These are phyloP conservation scores for Halcyon malimbica DNA, from an alignment of 2,113 vertebrate genomes.

Conservation along the genomic window DNA sequence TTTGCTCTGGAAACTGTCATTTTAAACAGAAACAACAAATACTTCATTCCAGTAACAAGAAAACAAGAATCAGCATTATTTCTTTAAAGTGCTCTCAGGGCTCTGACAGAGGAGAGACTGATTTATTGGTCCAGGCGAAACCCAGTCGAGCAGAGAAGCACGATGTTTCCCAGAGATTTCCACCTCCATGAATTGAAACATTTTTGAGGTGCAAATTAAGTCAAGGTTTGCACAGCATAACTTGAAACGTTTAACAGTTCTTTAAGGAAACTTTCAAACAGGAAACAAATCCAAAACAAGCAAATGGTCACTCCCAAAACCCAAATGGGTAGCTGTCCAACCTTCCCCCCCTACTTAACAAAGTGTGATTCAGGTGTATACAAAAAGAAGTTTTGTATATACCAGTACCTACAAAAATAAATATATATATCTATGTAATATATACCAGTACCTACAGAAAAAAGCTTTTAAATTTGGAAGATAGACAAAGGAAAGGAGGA, in stretches of 20 bases:
- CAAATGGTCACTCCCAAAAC: neutral
- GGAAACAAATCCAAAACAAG: neutral
- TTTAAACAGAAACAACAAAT: neutral
- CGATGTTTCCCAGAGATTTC: fast-evolving
- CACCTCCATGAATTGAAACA: neutral
- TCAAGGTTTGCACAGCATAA: neutral
- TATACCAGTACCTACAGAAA: neutral
- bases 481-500: neutral
- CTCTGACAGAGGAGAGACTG: neutral
- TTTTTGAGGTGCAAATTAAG: neutral
- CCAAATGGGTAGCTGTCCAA: neutral
- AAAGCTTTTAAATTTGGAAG: neutral
- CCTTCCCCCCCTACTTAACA: neutral
- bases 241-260: neutral
- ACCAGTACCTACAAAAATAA: neutral
- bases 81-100: neutral
- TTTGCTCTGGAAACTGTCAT: neutral
- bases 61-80: constrained; percentile 11
- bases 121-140: neutral
- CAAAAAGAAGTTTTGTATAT: neutral
- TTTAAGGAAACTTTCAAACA: neutral
- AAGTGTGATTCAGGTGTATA: neutral
- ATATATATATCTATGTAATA: too few relatives aligned
- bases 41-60: neutral
- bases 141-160: neutral